These are phyloP conservation scores for Hermetia illucens DNA, from an alignment of 1,140 invertebrate species.

Conservation along the genomic window DNA sequence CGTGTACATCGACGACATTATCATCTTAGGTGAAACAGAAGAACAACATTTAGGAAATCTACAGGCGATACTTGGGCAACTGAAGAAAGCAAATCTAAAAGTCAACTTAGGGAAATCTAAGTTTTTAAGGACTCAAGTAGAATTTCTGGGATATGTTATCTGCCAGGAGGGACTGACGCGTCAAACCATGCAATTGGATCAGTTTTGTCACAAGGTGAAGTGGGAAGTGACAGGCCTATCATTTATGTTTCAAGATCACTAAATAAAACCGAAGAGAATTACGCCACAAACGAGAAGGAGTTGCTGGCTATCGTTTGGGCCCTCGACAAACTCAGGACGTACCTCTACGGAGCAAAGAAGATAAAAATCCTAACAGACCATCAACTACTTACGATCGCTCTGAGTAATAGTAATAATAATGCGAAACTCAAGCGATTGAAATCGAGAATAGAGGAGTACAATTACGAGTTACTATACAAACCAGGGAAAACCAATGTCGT, in stretches of 20 bases:
- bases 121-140: constrained; percentile 28
- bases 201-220: constrained; percentile 17
- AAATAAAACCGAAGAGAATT: constrained; percentile 13
- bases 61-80: constrained; percentile 17
- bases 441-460: constrained; percentile 13
- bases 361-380: constrained; percentile 18
- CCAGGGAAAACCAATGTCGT: constrained; percentile 10
- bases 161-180: constrained; percentile 22
- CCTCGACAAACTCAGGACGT: no score
- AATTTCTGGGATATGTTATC: constrained; percentile 31
- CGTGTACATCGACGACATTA: constrained; percentile 17
- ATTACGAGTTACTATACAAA: constrained; percentile 19
- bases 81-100: constrained; percentile 26
- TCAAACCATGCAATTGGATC: constrained; percentile 13
- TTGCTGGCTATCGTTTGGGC: constrained; percentile 19
- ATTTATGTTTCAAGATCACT: constrained; percentile 17
- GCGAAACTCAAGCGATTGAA: constrained; percentile 24
- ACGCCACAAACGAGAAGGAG: constrained; percentile 13
- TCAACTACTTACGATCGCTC: constrained; percentile 24
- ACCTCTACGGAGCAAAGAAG: constrained; percentile 7
- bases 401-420: constrained; percentile 20
- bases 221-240: constrained; percentile 17
- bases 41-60: constrained; percentile 16
- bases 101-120: constrained; percentile 21
- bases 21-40: constrained; percentile 13